Percentiles rank a stretch among this genome's conserved stretches.
These are phyloP conservation scores for Drosophila grimshawi DNA, from an alignment of 1,140 invertebrate genomes.

Conservation along the genomic window DNA sequence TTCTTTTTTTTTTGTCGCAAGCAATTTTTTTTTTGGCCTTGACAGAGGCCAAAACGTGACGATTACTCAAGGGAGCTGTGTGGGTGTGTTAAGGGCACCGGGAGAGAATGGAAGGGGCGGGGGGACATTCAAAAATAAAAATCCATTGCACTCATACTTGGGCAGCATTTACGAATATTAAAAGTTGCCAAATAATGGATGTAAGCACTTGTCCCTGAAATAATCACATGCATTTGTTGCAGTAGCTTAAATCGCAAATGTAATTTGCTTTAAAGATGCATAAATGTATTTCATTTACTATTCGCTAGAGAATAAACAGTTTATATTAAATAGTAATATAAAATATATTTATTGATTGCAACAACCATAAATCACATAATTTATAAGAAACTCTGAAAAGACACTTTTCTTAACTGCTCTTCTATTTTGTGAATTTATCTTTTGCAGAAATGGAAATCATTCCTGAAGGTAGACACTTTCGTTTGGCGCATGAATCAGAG, in stretches of 20 bases:
- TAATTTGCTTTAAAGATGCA: background rate
- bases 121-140: conserved; percentile 30
- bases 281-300: no score
- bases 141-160: conserved; percentile 20
- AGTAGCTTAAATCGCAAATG: conserved; percentile 14
- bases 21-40: conserved; percentile 49
- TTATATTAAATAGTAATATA: no score
- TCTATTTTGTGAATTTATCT: conserved; percentile 28
- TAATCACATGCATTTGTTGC: conserved; percentile 20
- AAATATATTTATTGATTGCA: no score
- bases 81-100: background rate
- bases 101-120: background rate
- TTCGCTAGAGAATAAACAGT: no score
- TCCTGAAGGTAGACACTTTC: conserved; percentile 92
- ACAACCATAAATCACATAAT: no score
- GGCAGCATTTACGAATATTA: conserved; percentile 32
- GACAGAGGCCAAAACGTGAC: conserved; percentile 56
- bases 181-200: conserved; percentile 9
- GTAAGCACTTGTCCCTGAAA: background rate
- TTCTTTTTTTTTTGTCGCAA: conserved; percentile 29
- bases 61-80: conserved; percentile 28
- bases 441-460: conserved; percentile 91
- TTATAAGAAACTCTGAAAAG: no score
- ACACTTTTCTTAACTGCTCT: background rate
- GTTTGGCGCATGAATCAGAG: conserved; percentile 92